A percentile compares a stretch with the other conserved stretches of the same genome.
These are phyloP conservation scores for Cervus canadensis DNA, from an alignment of 2,113 vertebrate genomes.

Conservation along the genomic window DNA sequence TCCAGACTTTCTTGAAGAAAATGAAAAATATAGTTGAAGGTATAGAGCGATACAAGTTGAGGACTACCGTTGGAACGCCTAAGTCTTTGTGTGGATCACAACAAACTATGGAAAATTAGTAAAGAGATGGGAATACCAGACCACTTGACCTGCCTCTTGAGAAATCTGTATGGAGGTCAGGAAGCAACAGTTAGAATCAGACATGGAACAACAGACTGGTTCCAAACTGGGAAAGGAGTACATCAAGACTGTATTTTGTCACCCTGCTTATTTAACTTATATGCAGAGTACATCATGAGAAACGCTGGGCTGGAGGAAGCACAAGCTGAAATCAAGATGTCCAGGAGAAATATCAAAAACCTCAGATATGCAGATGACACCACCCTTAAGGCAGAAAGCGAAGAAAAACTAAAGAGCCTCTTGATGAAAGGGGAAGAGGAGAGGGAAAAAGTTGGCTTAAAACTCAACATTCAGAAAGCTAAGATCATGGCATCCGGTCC, in stretches of 20 bases:
- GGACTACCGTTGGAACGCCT: neutral
- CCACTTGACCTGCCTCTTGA: neutral
- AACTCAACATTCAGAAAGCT: neutral
- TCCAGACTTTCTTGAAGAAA: neutral
- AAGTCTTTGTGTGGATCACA: neutral
- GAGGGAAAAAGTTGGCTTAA: neutral
- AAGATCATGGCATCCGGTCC: neutral
- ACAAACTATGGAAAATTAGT: neutral
- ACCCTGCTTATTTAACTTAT: neutral
- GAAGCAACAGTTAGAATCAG: neutral
- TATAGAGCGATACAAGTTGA: neutral
- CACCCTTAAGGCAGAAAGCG: neutral
- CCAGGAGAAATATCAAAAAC: neutral
- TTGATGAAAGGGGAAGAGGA: neutral
- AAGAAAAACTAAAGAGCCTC: neutral
- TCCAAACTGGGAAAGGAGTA: neutral
- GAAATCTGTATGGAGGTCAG: neutral
- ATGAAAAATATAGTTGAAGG: neutral
- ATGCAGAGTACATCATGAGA: neutral
- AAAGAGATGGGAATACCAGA: neutral
- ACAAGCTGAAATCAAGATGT: neutral
- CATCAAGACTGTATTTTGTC: accelerated
- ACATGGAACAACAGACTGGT: neutral
- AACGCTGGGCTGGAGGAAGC: neutral
- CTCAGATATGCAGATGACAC: neutral